Evolutionary conservation across 2,113 vertebrate species (phyloP).

Genomic region (Chaetorhynchus papuensis): DNA sequence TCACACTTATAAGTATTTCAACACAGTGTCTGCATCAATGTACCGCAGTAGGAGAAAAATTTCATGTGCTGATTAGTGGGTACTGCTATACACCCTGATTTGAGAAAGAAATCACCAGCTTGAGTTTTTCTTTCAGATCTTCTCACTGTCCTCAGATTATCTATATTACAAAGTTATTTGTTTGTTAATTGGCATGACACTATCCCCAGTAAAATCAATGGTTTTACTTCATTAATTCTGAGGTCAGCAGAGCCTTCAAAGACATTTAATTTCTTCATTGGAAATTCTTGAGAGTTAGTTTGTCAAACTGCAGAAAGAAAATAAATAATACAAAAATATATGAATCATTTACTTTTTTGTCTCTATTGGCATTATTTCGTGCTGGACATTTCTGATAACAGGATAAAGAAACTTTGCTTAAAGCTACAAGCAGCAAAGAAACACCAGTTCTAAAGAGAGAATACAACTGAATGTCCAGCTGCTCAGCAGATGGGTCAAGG

Average conservation of each 20-base stretch:
- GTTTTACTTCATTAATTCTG: slow-evolving; percentile 10
- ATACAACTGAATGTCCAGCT: background rate
- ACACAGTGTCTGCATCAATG: background rate
- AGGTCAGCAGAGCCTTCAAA: slow-evolving; percentile 8
- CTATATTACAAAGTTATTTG: background rate
- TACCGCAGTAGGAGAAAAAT: background rate
- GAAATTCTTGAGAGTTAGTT: slow-evolving; percentile 5
- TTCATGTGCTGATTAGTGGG: background rate
- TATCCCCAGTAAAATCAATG: background rate
- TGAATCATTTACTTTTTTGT: background rate
- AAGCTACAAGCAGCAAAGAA: background rate
- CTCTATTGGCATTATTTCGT: background rate
- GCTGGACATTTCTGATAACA: background rate
- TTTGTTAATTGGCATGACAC: slow-evolving; percentile 22
- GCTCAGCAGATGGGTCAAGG: background rate
- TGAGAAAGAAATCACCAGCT: background rate
- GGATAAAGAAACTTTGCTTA: background rate
- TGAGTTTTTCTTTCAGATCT: background rate
- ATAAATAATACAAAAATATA: background rate
- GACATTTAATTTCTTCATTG: slow-evolving; percentile 12
- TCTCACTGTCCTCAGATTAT: background rate
- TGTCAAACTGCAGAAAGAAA: slow-evolving; percentile 21
- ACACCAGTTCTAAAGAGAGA: background rate
- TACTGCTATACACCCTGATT: background rate
- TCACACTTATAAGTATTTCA: background rate